Evolutionary conservation across 2,888 invertebrate genomes (phyloP).

Genomic region (Frankliniella intonsa): DNA sequence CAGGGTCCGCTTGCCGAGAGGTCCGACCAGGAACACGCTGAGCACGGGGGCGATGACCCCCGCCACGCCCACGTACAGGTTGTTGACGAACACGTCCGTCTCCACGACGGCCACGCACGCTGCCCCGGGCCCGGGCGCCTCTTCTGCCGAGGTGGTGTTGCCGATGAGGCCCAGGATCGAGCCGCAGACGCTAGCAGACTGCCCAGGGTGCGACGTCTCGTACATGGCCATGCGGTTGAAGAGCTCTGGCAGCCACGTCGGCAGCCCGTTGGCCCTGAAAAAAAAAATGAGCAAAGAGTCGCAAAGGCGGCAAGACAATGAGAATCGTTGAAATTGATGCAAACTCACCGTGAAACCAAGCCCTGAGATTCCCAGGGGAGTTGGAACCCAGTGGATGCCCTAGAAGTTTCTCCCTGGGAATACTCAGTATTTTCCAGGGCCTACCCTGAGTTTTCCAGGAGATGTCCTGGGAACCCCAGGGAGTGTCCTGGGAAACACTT

Average conservation of each 20-base stretch:
- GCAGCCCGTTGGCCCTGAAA: constrained; percentile 35
- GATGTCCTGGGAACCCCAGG: too few relatives aligned
- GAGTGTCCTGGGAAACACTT: too few relatives aligned
- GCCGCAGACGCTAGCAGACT: constrained; percentile 33
- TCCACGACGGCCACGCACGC: constrained; percentile 5
- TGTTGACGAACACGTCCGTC: constrained; percentile 26
- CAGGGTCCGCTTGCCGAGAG: neutral
- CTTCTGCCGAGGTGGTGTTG: neutral
- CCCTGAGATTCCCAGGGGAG: too few relatives aligned
- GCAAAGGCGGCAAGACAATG: neutral
- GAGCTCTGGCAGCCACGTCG: constrained; percentile 37
- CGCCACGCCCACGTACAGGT: constrained; percentile 12
- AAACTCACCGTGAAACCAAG: too few relatives aligned
- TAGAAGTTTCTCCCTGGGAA: too few relatives aligned
- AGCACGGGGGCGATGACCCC: constrained; percentile 4
- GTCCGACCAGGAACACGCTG: constrained; percentile 9
- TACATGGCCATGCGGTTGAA: constrained; percentile 35
- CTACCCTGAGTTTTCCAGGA: too few relatives aligned
- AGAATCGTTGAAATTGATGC: too few relatives aligned
- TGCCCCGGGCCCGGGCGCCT: neutral
- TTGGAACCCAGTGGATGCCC: too few relatives aligned
- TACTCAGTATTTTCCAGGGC: too few relatives aligned
- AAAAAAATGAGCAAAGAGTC: neutral
- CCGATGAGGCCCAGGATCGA: neutral
- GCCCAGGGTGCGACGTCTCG: constrained; percentile 30